These are phyloP conservation scores for Scomberomorus guttatus DNA, from an alignment of 2,797 vertebrate species.

Conservation along the genomic window DNA sequence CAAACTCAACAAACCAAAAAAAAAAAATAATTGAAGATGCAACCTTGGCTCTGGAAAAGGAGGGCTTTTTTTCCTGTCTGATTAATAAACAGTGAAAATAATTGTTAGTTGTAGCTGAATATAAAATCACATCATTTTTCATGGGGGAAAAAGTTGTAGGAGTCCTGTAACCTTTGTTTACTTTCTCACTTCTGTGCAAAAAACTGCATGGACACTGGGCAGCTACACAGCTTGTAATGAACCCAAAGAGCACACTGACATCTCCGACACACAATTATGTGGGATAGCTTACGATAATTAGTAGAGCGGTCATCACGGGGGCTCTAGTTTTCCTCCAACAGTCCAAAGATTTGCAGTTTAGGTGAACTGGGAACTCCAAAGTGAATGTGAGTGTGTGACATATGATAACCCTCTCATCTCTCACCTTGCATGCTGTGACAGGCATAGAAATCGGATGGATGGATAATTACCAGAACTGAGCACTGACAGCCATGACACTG, in stretches of 20 bases:
- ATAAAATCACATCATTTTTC: not conserved
- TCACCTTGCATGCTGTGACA: conserved; percentile 61
- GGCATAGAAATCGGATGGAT: conserved; percentile 60
- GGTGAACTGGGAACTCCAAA: conserved; percentile 13
- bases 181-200: not conserved
- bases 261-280: conserved; percentile 21
- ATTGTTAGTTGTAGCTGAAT: not conserved
- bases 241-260: conserved; percentile 10
- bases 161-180: conserved; percentile 4
- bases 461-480: conserved; percentile 70
- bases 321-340: conserved; percentile 9
- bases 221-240: conserved; percentile 18
- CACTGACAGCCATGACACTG: conserved; percentile 49
- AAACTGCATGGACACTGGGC: not conserved
- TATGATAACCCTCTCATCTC: conserved; percentile 34
- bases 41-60: not conserved
- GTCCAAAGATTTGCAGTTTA: conserved; percentile 2
- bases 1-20: too few relatives aligned
- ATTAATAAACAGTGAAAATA: not conserved
- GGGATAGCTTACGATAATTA: conserved; percentile 40
- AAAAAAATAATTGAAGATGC: not conserved
- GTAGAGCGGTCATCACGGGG: not conserved
- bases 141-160: too few relatives aligned
- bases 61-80: not conserved
- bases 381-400: conserved; percentile 23